Evolutionary conservation across 1,140 invertebrate genomes (phyloP), one percentile per base, ranked within the genome.

Genomic region (Cydia pomonella): DNA sequence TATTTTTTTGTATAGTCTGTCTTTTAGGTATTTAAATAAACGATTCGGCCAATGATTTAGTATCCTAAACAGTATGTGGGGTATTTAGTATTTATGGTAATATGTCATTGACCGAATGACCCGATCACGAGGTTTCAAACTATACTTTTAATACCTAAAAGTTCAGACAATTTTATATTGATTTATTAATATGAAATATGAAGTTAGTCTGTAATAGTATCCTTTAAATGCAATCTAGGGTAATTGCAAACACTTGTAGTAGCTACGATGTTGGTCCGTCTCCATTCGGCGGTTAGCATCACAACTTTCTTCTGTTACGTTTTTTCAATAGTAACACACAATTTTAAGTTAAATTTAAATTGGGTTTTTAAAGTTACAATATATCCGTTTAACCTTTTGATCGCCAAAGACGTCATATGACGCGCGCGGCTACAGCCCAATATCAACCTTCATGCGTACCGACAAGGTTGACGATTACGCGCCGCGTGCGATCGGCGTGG

Each of bases 141-240:
- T 47, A 1, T 16, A 47, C 16, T 18, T 53, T 53, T 21, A 53
- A 53, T n/a, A n/a, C 16, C 50, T 47, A 16, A 18, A 53, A 53
- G 50, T 53, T 9, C 50, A 18, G 50, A 53, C 50, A 72, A 18
- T 72, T 72, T 47, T 72, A 53, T 47, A 23, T 16, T 72, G 47
- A 38, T 72, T 72, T 47, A 29, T 27, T 47, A 72, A 23, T 29
- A 72, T 72, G 71, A 72, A 72, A 18, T 21, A 44, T 47, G 71
- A 72, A 72, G 71, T 72, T 72, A 72, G 21, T 72, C 41, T 13
- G 71, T 72, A 72, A 72, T 72, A 47, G 18, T 47, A 38, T 72
- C 47, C 47, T 38, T 72, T 72, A 72, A 72, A 47, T 47, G 41
- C 41, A 72, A 47, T 72, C 71, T 66, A 66, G 27, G 10, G 23